Conservation (phyloP, 2,888 invertebrate genomes). For the Mantis religiosa region DNA sequence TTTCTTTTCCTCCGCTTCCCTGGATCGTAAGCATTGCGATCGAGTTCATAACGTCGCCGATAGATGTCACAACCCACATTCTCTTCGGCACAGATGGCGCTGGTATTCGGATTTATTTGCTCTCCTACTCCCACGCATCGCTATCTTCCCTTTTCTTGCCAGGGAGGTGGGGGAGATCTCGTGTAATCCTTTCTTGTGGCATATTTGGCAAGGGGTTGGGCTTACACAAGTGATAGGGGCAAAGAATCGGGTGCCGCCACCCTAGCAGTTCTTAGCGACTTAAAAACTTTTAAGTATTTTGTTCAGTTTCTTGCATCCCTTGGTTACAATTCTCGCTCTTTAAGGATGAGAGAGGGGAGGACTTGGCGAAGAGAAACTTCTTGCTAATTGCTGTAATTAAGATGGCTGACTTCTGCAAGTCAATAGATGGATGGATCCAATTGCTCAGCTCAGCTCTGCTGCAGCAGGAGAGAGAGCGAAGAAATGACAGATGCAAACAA, state of each 20-base stretch:
- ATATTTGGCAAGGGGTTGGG: background rate
- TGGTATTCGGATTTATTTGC: background rate
- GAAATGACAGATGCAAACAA: conserved; percentile 26
- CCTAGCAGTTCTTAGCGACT: background rate
- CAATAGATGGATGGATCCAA: conserved; percentile 25
- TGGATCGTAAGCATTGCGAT: background rate
- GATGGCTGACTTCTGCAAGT: conserved; percentile 27
- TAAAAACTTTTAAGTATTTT: conserved; percentile 15
- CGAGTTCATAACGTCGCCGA: background rate
- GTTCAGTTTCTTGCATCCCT: background rate
- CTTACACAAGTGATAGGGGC: conserved; percentile 6
- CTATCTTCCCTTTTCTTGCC: background rate
- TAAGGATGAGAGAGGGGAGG: background rate
- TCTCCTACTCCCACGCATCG: background rate
- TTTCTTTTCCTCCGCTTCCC: background rate
- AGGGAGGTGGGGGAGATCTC: background rate
- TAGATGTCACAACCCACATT: conserved; percentile 1
- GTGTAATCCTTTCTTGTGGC: background rate
- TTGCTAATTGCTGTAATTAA: conserved; percentile 28
- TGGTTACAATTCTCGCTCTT: background rate
- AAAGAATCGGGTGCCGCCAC: background rate
- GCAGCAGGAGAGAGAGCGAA: background rate
- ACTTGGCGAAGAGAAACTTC: conserved; percentile 21
- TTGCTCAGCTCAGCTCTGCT: conserved; percentile 12
- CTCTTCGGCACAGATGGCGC: background rate